Evolutionary conservation across 1,140 invertebrate species (phyloP).

Genomic region (Chionoecetes opilio): DNA sequence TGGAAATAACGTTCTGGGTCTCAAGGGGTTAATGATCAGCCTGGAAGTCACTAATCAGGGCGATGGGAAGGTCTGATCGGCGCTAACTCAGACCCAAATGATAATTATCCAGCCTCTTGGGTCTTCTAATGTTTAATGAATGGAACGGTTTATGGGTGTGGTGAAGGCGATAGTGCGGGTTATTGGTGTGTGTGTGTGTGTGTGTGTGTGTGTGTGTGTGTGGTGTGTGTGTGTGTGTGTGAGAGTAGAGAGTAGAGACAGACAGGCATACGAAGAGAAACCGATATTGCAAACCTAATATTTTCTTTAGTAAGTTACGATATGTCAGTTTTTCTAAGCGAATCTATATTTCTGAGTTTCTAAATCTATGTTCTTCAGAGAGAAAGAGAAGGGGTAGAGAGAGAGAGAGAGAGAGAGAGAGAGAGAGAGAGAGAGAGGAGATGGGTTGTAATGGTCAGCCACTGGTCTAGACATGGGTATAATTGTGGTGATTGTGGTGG

Average conservation of each 20-base stretch:
- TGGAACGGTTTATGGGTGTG: neutral
- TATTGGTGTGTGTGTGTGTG: neutral
- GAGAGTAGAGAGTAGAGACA: no score
- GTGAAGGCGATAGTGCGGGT: neutral
- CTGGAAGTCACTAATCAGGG: neutral
- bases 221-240: no score
- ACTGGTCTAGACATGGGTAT: neutral
- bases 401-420: constrained; percentile 8
- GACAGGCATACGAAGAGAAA: no score
- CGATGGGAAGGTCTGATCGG: neutral
- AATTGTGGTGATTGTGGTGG: constrained; percentile 7
- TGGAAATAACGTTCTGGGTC: no score
- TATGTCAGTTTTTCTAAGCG: no score
- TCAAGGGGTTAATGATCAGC: neutral
- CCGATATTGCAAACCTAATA: no score
- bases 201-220: no score
- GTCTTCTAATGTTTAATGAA: no score
- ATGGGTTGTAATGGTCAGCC: neutral
- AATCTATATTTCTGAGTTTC: no score
- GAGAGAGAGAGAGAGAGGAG: neutral
- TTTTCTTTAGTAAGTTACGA: no score
- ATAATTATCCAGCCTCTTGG: no score
- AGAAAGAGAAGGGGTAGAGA: neutral
- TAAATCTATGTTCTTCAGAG: no score
- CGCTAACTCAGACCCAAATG: neutral